phyloP scores from a whole-genome alignment of 2,888 invertebrate species.

The Serripes groenlandicus region DNA sequence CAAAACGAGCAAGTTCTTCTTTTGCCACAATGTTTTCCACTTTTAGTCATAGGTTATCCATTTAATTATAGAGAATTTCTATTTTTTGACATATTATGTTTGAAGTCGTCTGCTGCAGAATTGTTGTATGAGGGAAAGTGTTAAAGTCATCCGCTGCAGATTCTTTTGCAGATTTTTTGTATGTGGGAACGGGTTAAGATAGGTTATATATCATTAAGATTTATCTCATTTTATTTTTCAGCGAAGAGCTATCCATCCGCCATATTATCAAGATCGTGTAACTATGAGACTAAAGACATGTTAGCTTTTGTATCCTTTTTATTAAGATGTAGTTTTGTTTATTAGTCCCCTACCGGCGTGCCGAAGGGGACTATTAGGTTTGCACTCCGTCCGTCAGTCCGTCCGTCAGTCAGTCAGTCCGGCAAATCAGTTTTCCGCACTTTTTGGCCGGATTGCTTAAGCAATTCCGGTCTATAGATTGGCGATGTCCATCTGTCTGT shows the following conservation, averaged over 20 bases:
- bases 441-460: no score
- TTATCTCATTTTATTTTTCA: no score
- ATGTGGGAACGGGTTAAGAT: not conserved
- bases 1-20: constrained; percentile 2
- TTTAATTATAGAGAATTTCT: no score
- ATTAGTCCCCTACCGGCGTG: no score
- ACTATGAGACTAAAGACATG: constrained; percentile 87
- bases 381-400: no score
- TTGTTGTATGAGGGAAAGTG: not conserved
- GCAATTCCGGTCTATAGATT: no score
- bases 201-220: no score
- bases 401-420: no score
- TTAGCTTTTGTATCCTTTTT: constrained; percentile 86
- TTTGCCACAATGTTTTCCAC: constrained; percentile 6
- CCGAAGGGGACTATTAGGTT: no score
- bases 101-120: not conserved
- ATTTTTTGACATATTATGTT: not conserved
- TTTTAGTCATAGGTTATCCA: not conserved
- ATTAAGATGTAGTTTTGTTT: not conserved
- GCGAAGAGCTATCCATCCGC: constrained; percentile 86
- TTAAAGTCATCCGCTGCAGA: not conserved
- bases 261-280: constrained; percentile 85
- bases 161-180: no score
- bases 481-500: no score
- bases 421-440: no score